Evolutionary conservation across 2,888 invertebrate genomes (phyloP).

Genomic region (Campopleginae sp.): DNA sequence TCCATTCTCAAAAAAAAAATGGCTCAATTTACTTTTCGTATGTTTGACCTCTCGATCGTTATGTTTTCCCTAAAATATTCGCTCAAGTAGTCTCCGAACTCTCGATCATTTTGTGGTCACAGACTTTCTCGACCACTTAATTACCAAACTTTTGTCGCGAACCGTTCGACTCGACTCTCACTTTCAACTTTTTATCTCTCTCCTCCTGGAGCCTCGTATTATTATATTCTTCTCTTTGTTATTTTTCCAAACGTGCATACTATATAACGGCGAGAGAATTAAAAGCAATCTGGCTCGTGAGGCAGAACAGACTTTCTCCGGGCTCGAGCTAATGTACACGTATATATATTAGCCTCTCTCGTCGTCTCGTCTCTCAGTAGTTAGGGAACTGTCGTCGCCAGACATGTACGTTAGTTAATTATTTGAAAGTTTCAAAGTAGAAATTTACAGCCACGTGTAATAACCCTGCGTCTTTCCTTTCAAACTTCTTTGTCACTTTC

Average conservation of each 20-base stretch:
- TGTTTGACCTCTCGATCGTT: not conserved
- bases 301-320: constrained; percentile 14
- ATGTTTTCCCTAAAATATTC: constrained; percentile 30
- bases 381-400: constrained; percentile 53
- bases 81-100: constrained; percentile 11
- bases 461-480: constrained; percentile 6
- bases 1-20: constrained; percentile 47
- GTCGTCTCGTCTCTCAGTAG: constrained; percentile 36
- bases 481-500: not conserved
- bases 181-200: constrained; percentile 14
- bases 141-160: constrained; percentile 78
- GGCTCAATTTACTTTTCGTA: not conserved
- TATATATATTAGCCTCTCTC: constrained; percentile 22
- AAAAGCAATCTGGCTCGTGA: constrained; percentile 44
- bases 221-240: constrained; percentile 32
- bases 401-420: constrained; percentile 56
- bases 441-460: constrained; percentile 42
- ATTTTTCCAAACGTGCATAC: constrained; percentile 31
- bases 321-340: constrained; percentile 29
- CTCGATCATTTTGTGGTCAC: constrained; percentile 55
- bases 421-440: constrained; percentile 47
- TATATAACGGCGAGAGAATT: constrained; percentile 44
- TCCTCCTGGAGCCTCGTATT: constrained; percentile 21
- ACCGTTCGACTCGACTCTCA: constrained; percentile 67
- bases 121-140: constrained; percentile 74